Conservation (phyloP, 2,113 vertebrate species). For the Guaruba guarouba region DNA sequence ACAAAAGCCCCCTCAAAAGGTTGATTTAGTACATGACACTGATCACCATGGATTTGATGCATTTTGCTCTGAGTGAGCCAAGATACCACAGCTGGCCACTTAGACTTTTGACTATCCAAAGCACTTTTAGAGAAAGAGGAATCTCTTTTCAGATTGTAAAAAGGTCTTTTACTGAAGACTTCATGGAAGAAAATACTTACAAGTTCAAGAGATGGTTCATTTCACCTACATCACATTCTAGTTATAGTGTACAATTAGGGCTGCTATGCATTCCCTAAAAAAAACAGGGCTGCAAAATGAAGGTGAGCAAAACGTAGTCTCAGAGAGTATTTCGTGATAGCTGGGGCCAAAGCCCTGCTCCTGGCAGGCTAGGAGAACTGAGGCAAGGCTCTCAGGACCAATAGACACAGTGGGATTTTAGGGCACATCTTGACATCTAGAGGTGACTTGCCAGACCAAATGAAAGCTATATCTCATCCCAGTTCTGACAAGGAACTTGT, state of each 20-base stretch:
- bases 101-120: not conserved
- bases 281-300: not conserved
- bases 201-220: not conserved
- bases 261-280: not conserved
- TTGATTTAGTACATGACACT: not conserved
- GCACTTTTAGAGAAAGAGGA: not conserved
- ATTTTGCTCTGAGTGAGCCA: not conserved
- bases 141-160: not conserved
- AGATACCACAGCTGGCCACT: not conserved
- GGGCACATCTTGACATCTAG: not conserved
- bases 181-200: not conserved
- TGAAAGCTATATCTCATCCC: not conserved
- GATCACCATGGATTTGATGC: not conserved
- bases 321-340: not conserved
- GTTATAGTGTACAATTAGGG: not conserved
- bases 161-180: not conserved
- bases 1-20: not conserved
- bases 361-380: not conserved
- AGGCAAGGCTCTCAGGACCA: fast-evolving
- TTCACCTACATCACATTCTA: not conserved
- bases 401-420: not conserved
- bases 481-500: not conserved
- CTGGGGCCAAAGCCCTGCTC: not conserved
- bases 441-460: not conserved
- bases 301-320: fast-evolving